Percentiles rank a stretch among this genome's conserved stretches.
phyloP scores from a whole-genome alignment of 2,113 vertebrate species.

The Ceratotherium simum region DNA sequence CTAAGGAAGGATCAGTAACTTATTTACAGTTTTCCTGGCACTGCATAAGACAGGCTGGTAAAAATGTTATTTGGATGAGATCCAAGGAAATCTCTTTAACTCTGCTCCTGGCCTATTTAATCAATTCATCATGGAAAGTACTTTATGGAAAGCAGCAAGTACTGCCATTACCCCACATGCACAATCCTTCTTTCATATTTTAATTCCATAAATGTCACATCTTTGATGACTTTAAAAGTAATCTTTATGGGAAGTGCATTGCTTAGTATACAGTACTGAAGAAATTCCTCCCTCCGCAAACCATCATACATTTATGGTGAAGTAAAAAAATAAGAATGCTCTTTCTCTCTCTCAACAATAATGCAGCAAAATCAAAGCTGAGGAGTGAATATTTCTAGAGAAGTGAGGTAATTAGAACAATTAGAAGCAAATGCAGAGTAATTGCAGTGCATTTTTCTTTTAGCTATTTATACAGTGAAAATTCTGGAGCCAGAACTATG shows the following conservation, averaged over 20 bases:
- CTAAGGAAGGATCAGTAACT: constrained; percentile 64
- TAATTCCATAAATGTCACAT: constrained; percentile 60
- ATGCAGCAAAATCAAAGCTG: constrained; percentile 6
- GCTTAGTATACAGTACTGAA: constrained; percentile 51
- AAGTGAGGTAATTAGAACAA: constrained; percentile 33
- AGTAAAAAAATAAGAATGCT: background rate
- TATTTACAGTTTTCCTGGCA: constrained; percentile 80
- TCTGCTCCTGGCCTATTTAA: constrained; percentile 54
- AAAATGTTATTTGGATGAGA: constrained; percentile 55
- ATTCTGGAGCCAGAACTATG: constrained; percentile 3
- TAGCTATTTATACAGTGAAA: constrained; percentile 26
- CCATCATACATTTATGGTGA: background rate
- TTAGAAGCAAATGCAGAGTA: constrained; percentile 53
- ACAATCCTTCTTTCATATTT: constrained; percentile 50
- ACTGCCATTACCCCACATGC: background rate
- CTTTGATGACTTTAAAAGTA: constrained; percentile 67
- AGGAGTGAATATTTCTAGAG: background rate
- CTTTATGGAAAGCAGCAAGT: constrained; percentile 52
- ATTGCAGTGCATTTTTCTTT: constrained; percentile 58
- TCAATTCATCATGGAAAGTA: constrained; percentile 39
- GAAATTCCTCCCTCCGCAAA: background rate
- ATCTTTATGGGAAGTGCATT: constrained; percentile 54
- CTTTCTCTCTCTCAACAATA: background rate
- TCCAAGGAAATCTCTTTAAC: constrained; percentile 69
- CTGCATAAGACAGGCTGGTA: background rate